Evolutionary conservation across 2,113 vertebrate species (phyloP).

Genomic region (Myodes glareolus): DNA sequence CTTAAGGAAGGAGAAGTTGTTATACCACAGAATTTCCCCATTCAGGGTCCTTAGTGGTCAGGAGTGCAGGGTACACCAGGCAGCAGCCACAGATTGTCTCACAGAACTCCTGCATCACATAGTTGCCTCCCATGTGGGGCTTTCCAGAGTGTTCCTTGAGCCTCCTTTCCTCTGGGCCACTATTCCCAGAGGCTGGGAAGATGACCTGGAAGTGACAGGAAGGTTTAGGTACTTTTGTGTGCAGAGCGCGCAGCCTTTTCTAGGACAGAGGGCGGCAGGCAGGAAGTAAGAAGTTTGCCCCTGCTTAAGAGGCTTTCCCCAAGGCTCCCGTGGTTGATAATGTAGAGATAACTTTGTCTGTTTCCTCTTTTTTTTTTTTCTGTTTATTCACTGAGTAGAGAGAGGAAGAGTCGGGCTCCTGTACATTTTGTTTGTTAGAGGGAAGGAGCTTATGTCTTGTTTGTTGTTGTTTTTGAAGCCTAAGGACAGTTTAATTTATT

Average conservation of each 20-base stretch:
- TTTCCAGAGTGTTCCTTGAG: not conserved
- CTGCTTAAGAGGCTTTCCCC: not conserved
- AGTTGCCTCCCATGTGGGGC: not conserved
- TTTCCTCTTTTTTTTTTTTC: slow-evolving; percentile 1
- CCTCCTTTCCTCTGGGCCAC: not conserved
- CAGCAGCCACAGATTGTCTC: not conserved
- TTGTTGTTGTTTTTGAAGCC: not conserved
- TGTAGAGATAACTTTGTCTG: not conserved
- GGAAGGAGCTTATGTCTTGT: not conserved
- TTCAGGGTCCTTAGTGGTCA: fast-evolving
- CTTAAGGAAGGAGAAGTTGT: not conserved
- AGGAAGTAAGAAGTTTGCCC: not conserved
- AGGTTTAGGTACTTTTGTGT: not conserved
- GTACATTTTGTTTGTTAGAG: not conserved
- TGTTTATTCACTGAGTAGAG: not conserved
- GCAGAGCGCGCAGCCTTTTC: not conserved
- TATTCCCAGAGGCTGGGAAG: not conserved
- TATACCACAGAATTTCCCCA: not conserved
- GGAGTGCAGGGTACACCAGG: no score
- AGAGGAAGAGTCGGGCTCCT: not conserved
- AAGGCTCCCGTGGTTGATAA: not conserved
- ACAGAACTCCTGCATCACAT: not conserved
- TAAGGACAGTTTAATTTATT: not conserved
- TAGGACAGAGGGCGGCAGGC: not conserved
- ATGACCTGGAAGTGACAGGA: not conserved